Conservation (phyloP, 2,888 invertebrate species). For the Apodemia zela region DNA sequence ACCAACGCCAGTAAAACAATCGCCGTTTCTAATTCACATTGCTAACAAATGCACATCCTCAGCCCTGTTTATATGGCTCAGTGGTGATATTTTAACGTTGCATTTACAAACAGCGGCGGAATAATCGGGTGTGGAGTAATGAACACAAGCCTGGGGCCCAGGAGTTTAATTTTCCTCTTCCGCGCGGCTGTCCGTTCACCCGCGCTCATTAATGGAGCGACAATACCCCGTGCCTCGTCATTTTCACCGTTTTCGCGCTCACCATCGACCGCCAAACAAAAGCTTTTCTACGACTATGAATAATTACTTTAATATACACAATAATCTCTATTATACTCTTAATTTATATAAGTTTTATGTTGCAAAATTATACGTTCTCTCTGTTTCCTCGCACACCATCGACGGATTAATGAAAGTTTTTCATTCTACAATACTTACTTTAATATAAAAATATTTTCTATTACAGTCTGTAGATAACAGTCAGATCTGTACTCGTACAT, state of each 20-base stretch:
- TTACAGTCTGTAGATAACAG: too few relatives aligned
- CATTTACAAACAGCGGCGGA: constrained; percentile 55
- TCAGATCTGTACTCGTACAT: too few relatives aligned
- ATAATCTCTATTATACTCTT: neutral
- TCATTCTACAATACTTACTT: too few relatives aligned
- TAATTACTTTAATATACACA: constrained; percentile 12
- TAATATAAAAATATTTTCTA: too few relatives aligned
- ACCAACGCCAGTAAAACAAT: constrained; percentile 26
- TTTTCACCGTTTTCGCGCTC: constrained; percentile 42
- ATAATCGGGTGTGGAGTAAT: constrained; percentile 72
- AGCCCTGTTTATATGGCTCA: constrained; percentile 16
- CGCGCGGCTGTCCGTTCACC: constrained; percentile 61
- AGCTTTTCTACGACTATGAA: constrained; percentile 29
- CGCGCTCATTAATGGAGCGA: constrained; percentile 69
- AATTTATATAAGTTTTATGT: neutral
- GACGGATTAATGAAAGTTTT: too few relatives aligned
- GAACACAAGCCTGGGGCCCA: constrained; percentile 71
- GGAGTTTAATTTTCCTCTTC: constrained; percentile 80
- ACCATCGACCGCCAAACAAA: constrained; percentile 47
- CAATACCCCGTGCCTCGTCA: constrained; percentile 73
- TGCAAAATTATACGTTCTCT: neutral
- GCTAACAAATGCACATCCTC: constrained; percentile 25
- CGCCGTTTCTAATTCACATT: constrained; percentile 29
- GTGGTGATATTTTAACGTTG: constrained; percentile 51
- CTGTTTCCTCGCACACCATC: too few relatives aligned